phyloP scores from a whole-genome alignment of 2,888 invertebrate genomes.

The Xylocampa areola region DNA sequence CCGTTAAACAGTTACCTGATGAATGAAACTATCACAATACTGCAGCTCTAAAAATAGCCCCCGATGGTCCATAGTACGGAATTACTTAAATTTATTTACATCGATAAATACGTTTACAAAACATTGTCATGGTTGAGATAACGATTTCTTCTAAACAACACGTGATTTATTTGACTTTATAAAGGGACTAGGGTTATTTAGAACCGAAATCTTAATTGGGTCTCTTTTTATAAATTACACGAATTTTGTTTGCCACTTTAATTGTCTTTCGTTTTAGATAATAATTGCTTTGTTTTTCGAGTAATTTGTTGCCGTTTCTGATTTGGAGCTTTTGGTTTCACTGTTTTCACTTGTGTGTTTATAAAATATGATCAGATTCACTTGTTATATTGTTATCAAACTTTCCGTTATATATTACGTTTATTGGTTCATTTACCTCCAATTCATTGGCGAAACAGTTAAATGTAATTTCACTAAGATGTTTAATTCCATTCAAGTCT shows the following conservation, averaged over 20 bases:
- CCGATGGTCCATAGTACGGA: conserved; percentile 79
- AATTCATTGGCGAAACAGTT: neutral
- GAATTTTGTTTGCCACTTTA: conserved; percentile 2
- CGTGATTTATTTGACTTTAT: conserved; percentile 56
- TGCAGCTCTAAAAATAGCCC: conserved; percentile 77
- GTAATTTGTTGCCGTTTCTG: neutral
- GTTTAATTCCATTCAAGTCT: conserved; percentile 2
- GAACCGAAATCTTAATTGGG: conserved; percentile 28
- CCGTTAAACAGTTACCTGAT: conserved; percentile 73
- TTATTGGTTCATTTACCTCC: neutral
- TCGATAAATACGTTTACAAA: conserved; percentile 81
- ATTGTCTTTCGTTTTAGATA: conserved; percentile 12
- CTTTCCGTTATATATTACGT: neutral
- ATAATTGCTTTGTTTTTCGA: conserved; percentile 5
- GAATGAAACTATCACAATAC: conserved; percentile 71
- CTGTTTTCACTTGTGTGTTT: neutral
- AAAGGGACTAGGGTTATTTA: conserved; percentile 22
- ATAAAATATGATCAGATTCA: neutral
- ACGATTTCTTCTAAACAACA: conserved; percentile 63
- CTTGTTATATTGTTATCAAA: neutral
- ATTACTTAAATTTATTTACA: conserved; percentile 83
- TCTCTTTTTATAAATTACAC: conserved; percentile 15
- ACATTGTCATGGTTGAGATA: conserved; percentile 77
- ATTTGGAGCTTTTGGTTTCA: neutral
- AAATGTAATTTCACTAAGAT: neutral